These are phyloP conservation scores for Bos indicus DNA, from an alignment of 2,113 vertebrate genomes.

Conservation along the genomic window DNA sequence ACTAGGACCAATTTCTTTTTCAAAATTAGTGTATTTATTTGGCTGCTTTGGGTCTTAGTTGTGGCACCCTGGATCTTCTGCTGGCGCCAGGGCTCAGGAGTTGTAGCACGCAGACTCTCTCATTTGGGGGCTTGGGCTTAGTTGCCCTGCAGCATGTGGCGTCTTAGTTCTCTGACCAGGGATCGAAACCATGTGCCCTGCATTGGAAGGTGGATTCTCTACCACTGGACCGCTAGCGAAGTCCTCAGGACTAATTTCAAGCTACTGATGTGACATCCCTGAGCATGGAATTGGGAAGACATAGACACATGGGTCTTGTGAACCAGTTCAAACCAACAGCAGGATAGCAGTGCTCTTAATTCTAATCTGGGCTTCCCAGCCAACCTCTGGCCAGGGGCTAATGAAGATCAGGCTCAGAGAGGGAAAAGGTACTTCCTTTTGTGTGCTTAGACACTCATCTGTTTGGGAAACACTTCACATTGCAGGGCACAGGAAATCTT, in stretches of 20 bases:
- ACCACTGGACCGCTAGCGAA: neutral
- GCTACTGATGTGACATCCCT: neutral
- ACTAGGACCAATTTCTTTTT: neutral
- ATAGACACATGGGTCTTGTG: neutral
- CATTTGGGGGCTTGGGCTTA: neutral
- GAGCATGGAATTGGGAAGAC: neutral
- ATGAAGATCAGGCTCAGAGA: neutral
- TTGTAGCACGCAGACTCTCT: neutral
- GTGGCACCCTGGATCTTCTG: neutral
- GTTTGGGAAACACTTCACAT: neutral
- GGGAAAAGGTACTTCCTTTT: no score
- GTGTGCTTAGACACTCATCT: neutral
- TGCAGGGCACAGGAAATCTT: neutral
- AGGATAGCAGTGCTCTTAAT: accelerated
- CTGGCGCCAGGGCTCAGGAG: neutral
- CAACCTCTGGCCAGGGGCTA: neutral
- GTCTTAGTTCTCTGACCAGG: neutral
- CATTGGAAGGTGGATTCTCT: neutral
- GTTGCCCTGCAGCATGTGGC: neutral
- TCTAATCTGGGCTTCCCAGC: neutral
- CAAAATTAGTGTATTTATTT: neutral
- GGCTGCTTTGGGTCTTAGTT: neutral
- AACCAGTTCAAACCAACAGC: neutral
- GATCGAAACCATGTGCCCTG: neutral
- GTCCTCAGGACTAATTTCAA: neutral